phyloP scores from a whole-genome alignment of 2,888 invertebrate genomes.

The Drosophila robusta region DNA sequence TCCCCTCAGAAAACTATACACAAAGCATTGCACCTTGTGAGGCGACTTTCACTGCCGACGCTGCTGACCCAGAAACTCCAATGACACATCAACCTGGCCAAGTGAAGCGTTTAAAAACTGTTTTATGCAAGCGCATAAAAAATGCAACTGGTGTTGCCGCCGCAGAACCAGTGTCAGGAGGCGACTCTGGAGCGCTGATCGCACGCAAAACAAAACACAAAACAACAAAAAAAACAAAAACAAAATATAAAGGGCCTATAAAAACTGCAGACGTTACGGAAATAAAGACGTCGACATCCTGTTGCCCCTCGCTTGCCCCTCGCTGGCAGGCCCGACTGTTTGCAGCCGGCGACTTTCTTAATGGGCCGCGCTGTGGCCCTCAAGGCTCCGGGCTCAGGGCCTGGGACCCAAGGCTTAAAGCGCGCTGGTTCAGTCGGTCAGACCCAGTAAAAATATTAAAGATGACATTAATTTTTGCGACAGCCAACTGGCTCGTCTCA shows the following conservation, averaged over 20 bases:
- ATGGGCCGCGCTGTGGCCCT: conserved; percentile 35
- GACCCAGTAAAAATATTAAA: conserved; percentile 44
- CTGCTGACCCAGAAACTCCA: conserved; percentile 65
- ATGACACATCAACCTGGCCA: conserved; percentile 52
- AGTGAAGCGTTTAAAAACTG: conserved; percentile 28
- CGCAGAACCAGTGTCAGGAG: conserved; percentile 9
- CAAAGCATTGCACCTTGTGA: conserved; percentile 64
- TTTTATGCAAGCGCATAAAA: conserved; percentile 57
- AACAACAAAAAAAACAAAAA: background rate
- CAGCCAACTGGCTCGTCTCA: conserved; percentile 3
- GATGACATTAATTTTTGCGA: conserved; percentile 53
- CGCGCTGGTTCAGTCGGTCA: conserved; percentile 39
- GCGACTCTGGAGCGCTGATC: conserved; percentile 4
- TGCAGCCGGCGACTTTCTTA: conserved; percentile 63
- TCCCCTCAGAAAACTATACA: conserved; percentile 7
- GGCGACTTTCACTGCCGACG: conserved; percentile 63
- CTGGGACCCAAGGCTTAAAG: conserved; percentile 24
- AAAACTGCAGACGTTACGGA: conserved; percentile 65
- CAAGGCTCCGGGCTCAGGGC: conserved; percentile 9
- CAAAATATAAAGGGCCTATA: conserved; percentile 13
- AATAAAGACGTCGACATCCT: conserved; percentile 76
- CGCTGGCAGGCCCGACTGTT: conserved; percentile 1
- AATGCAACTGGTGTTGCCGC: conserved; percentile 51
- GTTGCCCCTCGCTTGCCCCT: conserved; percentile 26
- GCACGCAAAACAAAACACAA: too few species aligned